Base-by-base conservation (phyloP, 2,797 vertebrate species). In the Columba guinea region DNA sequence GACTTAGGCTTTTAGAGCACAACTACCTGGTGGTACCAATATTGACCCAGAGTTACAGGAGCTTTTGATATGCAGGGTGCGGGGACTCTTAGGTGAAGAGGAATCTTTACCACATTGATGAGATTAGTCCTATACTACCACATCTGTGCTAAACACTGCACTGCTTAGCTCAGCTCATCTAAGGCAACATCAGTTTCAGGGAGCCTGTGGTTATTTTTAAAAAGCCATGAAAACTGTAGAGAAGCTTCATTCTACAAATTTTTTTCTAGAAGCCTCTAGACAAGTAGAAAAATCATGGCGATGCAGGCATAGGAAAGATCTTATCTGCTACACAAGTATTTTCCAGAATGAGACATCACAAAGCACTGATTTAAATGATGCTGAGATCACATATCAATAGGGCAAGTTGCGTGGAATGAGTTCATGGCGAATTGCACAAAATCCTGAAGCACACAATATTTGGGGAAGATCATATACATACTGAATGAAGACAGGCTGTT, bases 81-180 rank as follows among this genome's bases (percentile, higher is more conserved):
- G 69, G 48, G 73, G 34, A 32, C 28, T 63, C n/a, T 27, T 44
- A 56, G 59, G 55, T 88, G 76, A 84, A 84, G 49, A 93, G 63
- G 52, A 68, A 91, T 84, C 63, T 70, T 71, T 89, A 53, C 80
- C 35, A 60, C 53, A 58, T 30, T 82, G 52, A 62, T 62, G 70
- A 89, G n/a, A n/a, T 94, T 84, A 68, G 70, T 56, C 56, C 3
- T 9, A 16, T 41, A 60, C 9, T 20, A 35, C 67, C 81, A 73
- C 85, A 67, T 56, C 59, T 84, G 59, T 52, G 48, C 39, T 83
- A n/a, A 91, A 32, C 37, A 32, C 34, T 77, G 53, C 20, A 7
- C 58, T 82, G 70, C 73, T 91, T 91, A 82, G 77, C 52, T 90
- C 80, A 89, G 89, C 79, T 81, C 83, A 53, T 91, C 80, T 76